These are phyloP conservation scores for Loxodonta africana DNA, from an alignment of 2,113 vertebrate genomes.

Conservation along the genomic window DNA sequence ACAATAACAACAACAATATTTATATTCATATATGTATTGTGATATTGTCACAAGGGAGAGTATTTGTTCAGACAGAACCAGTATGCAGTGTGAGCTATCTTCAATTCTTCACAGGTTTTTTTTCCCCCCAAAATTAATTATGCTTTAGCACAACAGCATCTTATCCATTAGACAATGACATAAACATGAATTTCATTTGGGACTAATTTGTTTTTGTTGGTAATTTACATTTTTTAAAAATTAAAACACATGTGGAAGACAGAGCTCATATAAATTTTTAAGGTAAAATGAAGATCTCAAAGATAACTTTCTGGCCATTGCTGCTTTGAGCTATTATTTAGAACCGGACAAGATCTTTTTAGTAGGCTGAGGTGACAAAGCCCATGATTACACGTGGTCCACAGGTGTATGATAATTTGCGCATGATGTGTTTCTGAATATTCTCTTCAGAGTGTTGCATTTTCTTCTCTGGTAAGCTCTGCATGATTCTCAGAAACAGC, in stretches of 20 bases:
- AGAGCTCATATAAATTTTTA: neutral
- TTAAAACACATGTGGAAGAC: neutral
- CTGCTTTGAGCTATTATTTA: neutral
- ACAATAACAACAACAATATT: neutral
- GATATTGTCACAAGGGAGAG: neutral
- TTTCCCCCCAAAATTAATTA: neutral
- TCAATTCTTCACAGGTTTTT: neutral
- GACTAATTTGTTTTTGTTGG: neutral
- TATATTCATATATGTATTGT: neutral
- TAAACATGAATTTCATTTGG: neutral
- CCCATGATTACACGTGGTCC: neutral
- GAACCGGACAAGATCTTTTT: neutral
- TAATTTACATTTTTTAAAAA: neutral
- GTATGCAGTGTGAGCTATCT: neutral
- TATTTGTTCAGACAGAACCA: neutral
- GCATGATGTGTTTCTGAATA: neutral
- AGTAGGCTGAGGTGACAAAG: neutral
- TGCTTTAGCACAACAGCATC: neutral
- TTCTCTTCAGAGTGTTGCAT: neutral
- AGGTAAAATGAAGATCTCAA: neutral
- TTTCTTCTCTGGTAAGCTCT: constrained; percentile 13
- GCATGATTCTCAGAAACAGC: constrained; percentile 10
- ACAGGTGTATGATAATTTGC: neutral
- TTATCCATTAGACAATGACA: neutral
- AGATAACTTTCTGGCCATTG: neutral